Evolutionary conservation across 1,140 invertebrate species (phyloP), one percentile per base, ranked within the genome.

Genomic region (Linepithema humile): DNA sequence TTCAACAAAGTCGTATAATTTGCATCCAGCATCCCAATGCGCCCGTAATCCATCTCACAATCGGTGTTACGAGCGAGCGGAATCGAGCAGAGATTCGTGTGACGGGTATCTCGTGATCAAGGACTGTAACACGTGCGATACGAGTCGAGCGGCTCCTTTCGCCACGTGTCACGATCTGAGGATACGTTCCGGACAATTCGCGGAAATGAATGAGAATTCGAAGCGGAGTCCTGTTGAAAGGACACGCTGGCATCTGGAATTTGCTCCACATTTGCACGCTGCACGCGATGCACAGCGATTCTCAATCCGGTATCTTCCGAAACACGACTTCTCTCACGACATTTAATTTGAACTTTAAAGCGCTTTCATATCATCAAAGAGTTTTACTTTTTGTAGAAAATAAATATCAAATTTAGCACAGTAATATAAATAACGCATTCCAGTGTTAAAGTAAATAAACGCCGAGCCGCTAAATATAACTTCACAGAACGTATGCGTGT

Each of bases 1-100:
- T 67, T 78, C 74, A 65, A 55, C 64, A 69, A 55, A 55, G 6
- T 78, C 35, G 26, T 80, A 48, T 35, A 32, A 80, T 80, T 80
- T 57, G 62, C 75, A 53, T 48, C 60, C 60, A 32, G 17, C 62
- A 69, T 69, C 48, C 35, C 7, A 69, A 80, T 69, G 35, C n/a
- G 62, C 35, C 48, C n/a, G 48, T 69, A 80, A 80, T 80, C 48
- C 38, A 77, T 65, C 35, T 69, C 64, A 23, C 35, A 15, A 57
- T 35, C 23, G 20, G 23, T 5, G 43, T 78, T 78, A 69, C 48
- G 45, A 50, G 43, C 29, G 9, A 32, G 7, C 32, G 35, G 55
- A 60, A 29, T 20, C 43, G 57, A 64, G 29, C 38, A 29, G n/a
- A n/a, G n/a, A n/a, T n/a, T n/a, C n/a, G n/a, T n/a, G n/a, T 38